Conservation (phyloP, 2,113 vertebrate species). For the Mesitornis unicolor region DNA sequence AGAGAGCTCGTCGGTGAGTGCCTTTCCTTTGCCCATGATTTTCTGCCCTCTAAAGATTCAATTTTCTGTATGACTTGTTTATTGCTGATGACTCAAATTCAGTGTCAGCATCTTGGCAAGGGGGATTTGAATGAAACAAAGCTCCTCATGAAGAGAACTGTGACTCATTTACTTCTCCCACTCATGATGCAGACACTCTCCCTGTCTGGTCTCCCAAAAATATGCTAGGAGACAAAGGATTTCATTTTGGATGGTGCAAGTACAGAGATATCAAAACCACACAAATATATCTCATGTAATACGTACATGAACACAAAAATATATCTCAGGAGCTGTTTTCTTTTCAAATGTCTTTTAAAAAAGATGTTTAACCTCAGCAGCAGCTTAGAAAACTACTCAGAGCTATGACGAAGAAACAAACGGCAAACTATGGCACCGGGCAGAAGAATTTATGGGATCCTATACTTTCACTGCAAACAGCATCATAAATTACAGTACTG, state of each 20-base stretch:
- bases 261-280: not conserved
- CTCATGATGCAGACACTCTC: conserved; percentile 65
- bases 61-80: conserved; percentile 65
- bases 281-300: not conserved
- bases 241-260: conserved; percentile 38
- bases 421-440: not conserved
- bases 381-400: not conserved
- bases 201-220: conserved; percentile 65
- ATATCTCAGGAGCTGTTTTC: not conserved
- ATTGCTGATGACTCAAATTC: conserved; percentile 73
- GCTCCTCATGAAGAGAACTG: conserved; percentile 60
- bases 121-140: conserved; percentile 72
- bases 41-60: conserved; percentile 62
- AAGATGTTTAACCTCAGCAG: not conserved
- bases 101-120: conserved; percentile 72
- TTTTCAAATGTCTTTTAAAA: not conserved
- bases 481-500: not conserved
- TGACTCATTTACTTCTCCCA: conserved; percentile 73
- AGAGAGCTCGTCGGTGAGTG: not conserved
- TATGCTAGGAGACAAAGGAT: conserved; percentile 48
- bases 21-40: conserved; percentile 26
- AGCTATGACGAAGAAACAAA: not conserved
- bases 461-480: not conserved
- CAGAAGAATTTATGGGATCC: not conserved
- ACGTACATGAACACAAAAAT: not conserved